These are phyloP conservation scores for Hoplodrina ambigua DNA, from an alignment of 2,888 invertebrate genomes.

Conservation along the genomic window DNA sequence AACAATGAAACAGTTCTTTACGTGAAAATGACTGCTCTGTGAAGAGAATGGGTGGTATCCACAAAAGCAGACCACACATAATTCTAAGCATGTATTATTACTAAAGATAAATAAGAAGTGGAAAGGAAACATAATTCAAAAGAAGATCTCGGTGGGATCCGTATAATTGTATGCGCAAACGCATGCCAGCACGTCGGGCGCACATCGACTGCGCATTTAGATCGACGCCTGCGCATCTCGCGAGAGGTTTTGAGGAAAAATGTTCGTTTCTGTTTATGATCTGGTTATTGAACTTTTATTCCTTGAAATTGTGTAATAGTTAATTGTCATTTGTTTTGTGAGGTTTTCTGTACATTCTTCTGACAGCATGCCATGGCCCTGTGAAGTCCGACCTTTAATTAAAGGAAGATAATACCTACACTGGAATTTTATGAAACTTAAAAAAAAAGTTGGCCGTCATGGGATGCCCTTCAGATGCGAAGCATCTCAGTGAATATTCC, in stretches of 20 bases:
- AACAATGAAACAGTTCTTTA: too few relatives aligned
- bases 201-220: slow-evolving; percentile 57
- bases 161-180: slow-evolving; percentile 54
- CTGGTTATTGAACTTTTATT: slow-evolving; percentile 68
- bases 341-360: background rate
- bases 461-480: too few relatives aligned
- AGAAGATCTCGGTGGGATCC: slow-evolving; percentile 54
- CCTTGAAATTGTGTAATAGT: slow-evolving; percentile 25
- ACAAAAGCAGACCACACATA: slow-evolving; percentile 33
- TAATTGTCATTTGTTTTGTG: slow-evolving; percentile 2
- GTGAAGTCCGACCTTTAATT: too few relatives aligned
- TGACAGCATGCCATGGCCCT: too few relatives aligned
- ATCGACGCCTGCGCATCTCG: slow-evolving; percentile 58
- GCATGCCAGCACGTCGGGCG: slow-evolving; percentile 59
- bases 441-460: too few relatives aligned
- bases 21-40: background rate
- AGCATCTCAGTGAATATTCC: too few relatives aligned
- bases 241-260: slow-evolving; percentile 65
- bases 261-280: slow-evolving; percentile 56
- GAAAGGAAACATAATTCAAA: slow-evolving; percentile 62
- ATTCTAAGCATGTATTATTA: slow-evolving; percentile 6
- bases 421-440: too few relatives aligned
- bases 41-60: slow-evolving; percentile 27
- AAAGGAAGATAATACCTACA: too few relatives aligned
- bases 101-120: slow-evolving; percentile 47